Conservation (phyloP, 2,113 vertebrate genomes). For the Ahaetulla prasina region DNA sequence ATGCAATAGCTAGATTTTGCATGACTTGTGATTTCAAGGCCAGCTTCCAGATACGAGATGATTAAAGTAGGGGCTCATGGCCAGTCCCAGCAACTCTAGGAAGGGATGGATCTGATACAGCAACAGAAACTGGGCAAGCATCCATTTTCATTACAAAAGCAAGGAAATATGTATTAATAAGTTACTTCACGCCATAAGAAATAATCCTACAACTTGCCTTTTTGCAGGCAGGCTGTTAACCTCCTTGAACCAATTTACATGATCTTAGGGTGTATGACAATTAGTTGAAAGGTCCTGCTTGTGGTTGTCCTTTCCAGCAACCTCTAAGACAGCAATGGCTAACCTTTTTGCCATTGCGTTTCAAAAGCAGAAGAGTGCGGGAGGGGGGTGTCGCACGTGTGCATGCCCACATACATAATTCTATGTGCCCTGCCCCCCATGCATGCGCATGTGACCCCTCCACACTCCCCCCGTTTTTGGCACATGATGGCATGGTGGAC, state of each 20-base stretch:
- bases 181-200: not conserved
- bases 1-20: not conserved
- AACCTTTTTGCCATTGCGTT: no score
- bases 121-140: not conserved
- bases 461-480: no score
- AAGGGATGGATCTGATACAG: not conserved
- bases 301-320: not conserved
- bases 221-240: not conserved
- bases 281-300: not conserved
- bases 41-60: not conserved
- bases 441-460: no score
- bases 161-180: not conserved
- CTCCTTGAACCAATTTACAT: not conserved
- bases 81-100: not conserved
- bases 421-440: no score
- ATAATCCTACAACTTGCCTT: not conserved
- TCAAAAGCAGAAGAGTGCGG: no score
- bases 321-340: not conserved
- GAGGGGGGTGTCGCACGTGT: no score
- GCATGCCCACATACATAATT: no score
- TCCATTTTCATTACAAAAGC: not conserved
- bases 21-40: not conserved
- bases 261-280: not conserved
- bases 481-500: no score
- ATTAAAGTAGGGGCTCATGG: not conserved